Conservation (phyloP, 1,140 invertebrate genomes). For the Panulirus ornatus region DNA sequence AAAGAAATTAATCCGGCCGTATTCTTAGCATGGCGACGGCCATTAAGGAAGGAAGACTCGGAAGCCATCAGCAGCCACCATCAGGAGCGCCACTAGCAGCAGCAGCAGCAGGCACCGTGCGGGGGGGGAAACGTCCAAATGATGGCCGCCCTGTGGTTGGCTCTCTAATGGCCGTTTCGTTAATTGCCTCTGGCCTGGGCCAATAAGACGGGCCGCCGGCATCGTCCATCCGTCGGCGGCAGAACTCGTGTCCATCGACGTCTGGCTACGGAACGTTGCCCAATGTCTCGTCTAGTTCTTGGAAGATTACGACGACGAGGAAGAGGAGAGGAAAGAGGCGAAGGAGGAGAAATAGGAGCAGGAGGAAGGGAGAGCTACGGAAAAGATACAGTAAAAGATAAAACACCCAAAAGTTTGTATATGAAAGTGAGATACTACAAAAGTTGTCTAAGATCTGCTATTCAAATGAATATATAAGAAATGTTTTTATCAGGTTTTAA, state of each 20-base stretch:
- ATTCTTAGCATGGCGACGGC: not conserved
- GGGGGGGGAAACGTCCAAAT: not conserved
- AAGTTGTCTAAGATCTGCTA: too few species aligned
- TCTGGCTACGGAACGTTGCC: not conserved
- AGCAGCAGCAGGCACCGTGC: too few species aligned
- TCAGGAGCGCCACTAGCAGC: too few species aligned
- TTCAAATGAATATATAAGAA: too few species aligned
- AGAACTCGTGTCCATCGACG: not conserved
- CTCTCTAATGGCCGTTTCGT: not conserved
- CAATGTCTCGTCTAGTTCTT: not conserved
- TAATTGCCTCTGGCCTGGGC: not conserved
- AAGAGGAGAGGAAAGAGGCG: not conserved
- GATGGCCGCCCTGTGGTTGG: not conserved
- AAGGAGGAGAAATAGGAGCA: conserved; percentile 20
- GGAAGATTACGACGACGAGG: not conserved
- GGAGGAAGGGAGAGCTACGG: not conserved
- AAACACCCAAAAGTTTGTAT: too few species aligned
- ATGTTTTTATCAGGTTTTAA: too few species aligned
- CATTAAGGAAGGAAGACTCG: too few species aligned
- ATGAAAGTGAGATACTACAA: too few species aligned
- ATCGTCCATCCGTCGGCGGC: too few species aligned
- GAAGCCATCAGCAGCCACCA: too few species aligned
- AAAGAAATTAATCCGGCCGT: not conserved
- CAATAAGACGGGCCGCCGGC: not conserved
- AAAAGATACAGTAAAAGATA: too few species aligned